Evolutionary conservation across 2,797 vertebrate genomes (phyloP), one percentile per base, ranked within the genome.

Genomic region (Enteromius viviparus): DNA sequence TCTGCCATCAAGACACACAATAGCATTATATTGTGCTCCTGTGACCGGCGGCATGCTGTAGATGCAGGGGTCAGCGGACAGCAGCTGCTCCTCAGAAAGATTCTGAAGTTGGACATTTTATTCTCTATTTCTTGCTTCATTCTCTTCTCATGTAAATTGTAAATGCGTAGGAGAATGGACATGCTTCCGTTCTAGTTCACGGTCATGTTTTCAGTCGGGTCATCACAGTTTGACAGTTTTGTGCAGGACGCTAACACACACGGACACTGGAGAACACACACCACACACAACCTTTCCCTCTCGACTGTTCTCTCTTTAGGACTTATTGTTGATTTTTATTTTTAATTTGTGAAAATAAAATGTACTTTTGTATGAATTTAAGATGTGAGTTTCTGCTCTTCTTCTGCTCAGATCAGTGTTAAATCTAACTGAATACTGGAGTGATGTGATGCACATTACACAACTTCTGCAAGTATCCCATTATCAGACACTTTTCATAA

Each of bases 281-380:
- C 45, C 84, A 90, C 85, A 78, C 74, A 87, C 62, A 42, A 42
- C 34, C 32, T 83, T 84, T n/a, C 19, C 85, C 86, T 84, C 88
- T 84, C 88, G 87, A 90, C 91, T 93, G 92, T 91, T 91, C 92
- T 89, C 87, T 91, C 90, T 91, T 88, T 94, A 93, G 91, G 87
- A 93, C 53, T 83, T 83, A 80, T 89, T 92, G 90, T 95, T 92
- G 89, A 91, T 89, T 95, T 95, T 95, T 94, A 92, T 95, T 95
- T 95, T 91, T 89, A 82, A 90, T 90, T 94, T 94, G 94, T 95
- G 92, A 93, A 88, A 95, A 95, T 95, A 95, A 94, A 93, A 85
- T 88, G 86, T 87, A 89, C 92, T 95, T 95, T 95, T 95, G 92
- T 95, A 94, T 94, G 89, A 92, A 93, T 90, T 86, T 14, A 66